Evolutionary conservation across 2,113 vertebrate genomes (phyloP), one percentile per base, ranked within the genome.

Genomic region (Symphodus melops): DNA sequence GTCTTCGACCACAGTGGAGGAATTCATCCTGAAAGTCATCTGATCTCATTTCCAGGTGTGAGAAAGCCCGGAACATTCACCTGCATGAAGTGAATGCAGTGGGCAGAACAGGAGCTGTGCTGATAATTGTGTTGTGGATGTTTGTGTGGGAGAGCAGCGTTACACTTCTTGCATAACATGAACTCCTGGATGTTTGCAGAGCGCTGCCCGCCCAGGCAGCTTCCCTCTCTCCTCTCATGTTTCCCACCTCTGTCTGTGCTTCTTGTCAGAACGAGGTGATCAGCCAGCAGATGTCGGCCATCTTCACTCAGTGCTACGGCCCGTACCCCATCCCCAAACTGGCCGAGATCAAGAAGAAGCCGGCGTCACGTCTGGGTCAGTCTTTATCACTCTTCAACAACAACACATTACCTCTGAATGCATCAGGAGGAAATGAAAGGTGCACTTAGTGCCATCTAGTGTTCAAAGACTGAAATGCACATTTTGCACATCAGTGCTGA

Each of bases 291-390:
- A 92, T 99, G 61, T 94, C 96, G 5, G 96, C 95, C 62, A 99
- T 99, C 90, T 98, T 99, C 90, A 98, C 96, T 11, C 97, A 99
- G 89, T 99, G 98, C 89, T 99, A 99, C 0, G 97, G 98, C 37
- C 98, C 98, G 0, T 99, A 99, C 82, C 98, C 98, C 52, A 97
- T 99, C 82, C 98, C 98, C 82, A 99, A 99, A 89, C 96, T 99
- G 2, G 92, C 94, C 0, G 98, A 99, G 94, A 98, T 99, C 81
- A 99, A 99, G 83, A 95, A 94, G 90, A 99, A 99, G 70, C 98
- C 96, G 92, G 94, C 95, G 7, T 96, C 98, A 0, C 96, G 98
- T 44, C 84, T 99, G 73, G 98, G 98, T 99, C 87, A 95, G 95
- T 49, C 14, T 37, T 44, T 54, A 9, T 53, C 6, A 4, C 14